phyloP scores from a whole-genome alignment of 1,140 invertebrate genomes.

The Potamilus streckersoni region DNA sequence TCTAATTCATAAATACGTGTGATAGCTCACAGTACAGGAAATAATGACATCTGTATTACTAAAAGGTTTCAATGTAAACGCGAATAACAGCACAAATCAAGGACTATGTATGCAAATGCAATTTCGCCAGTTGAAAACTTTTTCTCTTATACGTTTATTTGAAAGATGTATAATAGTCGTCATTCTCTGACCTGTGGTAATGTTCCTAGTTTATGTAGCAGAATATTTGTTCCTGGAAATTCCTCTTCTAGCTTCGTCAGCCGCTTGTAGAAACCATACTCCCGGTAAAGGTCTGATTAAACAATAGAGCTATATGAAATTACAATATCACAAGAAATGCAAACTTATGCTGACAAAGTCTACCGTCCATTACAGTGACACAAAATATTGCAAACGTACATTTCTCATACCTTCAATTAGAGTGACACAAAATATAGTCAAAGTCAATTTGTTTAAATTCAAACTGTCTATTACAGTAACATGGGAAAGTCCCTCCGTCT shows the following conservation, averaged over 20 bases:
- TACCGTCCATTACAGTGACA: not conserved
- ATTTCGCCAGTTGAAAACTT: too few species aligned
- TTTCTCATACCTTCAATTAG: not conserved
- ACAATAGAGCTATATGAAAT: not conserved
- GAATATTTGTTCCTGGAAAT: constrained; percentile 54
- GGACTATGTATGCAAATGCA: too few species aligned
- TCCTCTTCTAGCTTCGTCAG: constrained; percentile 57
- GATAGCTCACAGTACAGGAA: not conserved
- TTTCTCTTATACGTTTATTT: not conserved
- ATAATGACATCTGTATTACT: not conserved
- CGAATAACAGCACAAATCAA: too few species aligned
- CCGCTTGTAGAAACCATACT: constrained; percentile 53
- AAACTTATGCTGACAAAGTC: not conserved
- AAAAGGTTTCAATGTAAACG: not conserved
- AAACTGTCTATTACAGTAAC: not conserved
- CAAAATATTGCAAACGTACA: not conserved
- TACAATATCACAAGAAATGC: not conserved
- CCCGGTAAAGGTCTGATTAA: constrained; percentile 48
- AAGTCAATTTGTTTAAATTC: not conserved
- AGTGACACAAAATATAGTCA: not conserved
- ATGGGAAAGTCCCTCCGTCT: not conserved
- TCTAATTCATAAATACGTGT: not conserved
- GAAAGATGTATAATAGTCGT: not conserved
- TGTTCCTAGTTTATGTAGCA: constrained; percentile 55
- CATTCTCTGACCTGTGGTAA: constrained; percentile 39